phyloP scores from a whole-genome alignment of 1,140 invertebrate species.

The Sycobia sp. region DNA sequence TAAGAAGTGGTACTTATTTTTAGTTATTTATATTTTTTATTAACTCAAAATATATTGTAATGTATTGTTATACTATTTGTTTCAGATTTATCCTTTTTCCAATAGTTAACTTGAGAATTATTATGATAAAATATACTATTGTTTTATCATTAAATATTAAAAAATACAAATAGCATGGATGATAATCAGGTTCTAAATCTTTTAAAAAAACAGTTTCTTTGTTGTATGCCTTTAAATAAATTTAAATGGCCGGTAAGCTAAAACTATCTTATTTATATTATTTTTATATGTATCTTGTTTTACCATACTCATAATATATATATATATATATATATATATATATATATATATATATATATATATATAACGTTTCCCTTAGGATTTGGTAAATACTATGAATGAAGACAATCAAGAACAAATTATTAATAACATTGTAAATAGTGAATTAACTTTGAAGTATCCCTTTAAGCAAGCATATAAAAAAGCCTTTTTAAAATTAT shows the following conservation, averaged over 20 bases:
- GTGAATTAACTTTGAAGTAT: conserved; percentile 50
- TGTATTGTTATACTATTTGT: too few species aligned
- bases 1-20: too few species aligned
- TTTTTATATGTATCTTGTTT: too few species aligned
- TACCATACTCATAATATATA: background rate
- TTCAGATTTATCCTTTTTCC: too few species aligned
- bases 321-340: background rate
- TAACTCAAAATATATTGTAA: too few species aligned
- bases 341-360: background rate
- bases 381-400: conserved; percentile 40
- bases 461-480: conserved; percentile 60
- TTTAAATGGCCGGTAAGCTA: conserved; percentile 51
- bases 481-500: conserved; percentile 58
- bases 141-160: too few species aligned
- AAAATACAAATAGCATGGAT: background rate
- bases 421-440: conserved; percentile 56
- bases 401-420: conserved; percentile 51
- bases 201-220: conserved; percentile 53
- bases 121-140: too few species aligned
- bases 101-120: too few species aligned
- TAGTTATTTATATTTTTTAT: too few species aligned
- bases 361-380: conserved; percentile 13
- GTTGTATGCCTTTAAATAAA: conserved; percentile 50
- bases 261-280: background rate
- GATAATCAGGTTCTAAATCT: background rate